Conservation (phyloP, 2,113 vertebrate genomes). For the Rhinolophus sinicus region DNA sequence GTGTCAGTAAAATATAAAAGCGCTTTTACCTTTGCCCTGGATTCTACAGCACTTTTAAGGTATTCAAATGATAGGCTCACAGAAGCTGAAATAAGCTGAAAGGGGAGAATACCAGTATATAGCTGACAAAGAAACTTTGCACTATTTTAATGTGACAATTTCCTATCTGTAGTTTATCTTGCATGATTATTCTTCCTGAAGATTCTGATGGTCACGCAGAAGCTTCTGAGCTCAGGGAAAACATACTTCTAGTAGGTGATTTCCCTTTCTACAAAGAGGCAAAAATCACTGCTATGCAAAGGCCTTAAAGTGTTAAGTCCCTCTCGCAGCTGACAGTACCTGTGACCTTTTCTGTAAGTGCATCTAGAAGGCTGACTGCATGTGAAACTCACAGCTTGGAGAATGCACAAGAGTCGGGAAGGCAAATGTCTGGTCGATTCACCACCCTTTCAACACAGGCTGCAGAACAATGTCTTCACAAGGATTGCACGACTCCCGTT, state of each 20-base stretch:
- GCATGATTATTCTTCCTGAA: not conserved
- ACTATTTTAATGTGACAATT: not conserved
- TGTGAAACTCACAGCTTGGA: fast-evolving
- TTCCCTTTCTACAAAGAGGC: not conserved
- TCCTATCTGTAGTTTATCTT: too few species aligned
- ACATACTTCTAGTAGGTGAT: not conserved
- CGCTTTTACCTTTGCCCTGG: not conserved
- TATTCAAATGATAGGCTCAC: not conserved
- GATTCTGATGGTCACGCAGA: not conserved
- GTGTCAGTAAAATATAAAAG: not conserved
- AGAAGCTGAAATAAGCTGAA: not conserved
- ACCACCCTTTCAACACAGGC: fast-evolving
- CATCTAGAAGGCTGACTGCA: fast-evolving
- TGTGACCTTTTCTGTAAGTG: not conserved
- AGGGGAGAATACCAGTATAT: not conserved
- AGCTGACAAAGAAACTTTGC: not conserved
- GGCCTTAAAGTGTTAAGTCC: not conserved
- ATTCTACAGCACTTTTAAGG: not conserved
- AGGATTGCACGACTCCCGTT: not conserved
- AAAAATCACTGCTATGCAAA: not conserved
- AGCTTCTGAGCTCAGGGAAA: not conserved
- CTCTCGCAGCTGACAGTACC: not conserved
- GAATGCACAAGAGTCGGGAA: not conserved
- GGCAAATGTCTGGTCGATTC: not conserved
- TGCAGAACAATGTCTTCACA: not conserved